These are phyloP conservation scores for Fragum whitleyi DNA, from an alignment of 2,888 invertebrate species.

Conservation along the genomic window DNA sequence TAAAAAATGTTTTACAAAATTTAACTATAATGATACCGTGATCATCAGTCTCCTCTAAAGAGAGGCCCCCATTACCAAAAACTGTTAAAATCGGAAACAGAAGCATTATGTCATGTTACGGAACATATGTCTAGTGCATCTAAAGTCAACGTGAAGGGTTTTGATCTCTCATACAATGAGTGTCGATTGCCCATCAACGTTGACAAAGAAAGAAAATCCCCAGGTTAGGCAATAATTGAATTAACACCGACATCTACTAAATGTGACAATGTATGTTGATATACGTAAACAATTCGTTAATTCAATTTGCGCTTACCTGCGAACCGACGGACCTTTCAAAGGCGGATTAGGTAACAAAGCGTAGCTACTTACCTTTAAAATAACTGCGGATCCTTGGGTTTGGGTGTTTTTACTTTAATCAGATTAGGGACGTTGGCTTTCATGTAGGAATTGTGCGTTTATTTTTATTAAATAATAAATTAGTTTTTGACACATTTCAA, in stretches of 20 bases:
- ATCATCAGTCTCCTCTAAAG: no score
- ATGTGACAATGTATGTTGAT: constrained; percentile 8
- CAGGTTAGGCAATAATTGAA: constrained; percentile 6
- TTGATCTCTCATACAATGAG: neutral
- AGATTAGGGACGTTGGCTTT: neutral
- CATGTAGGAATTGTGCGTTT: neutral
- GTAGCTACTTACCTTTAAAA: neutral
- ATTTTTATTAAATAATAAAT: neutral
- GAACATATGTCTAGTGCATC: no score
- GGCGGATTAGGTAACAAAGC: neutral
- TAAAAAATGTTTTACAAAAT: no score
- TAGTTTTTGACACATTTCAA: neutral
- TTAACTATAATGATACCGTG: no score
- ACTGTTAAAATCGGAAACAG: no score
- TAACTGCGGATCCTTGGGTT: neutral
- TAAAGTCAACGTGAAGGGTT: neutral
- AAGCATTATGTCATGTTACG: no score
- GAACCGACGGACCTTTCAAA: constrained; percentile 13
- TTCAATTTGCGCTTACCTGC: constrained; percentile 9
- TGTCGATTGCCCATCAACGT: neutral
- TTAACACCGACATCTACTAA: constrained; percentile 12
- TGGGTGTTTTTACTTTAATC: neutral
- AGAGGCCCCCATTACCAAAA: no score
- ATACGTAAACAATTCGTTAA: neutral
- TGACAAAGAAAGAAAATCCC: neutral